Percentiles rank a stretch among this genome's conserved stretches.
Evolutionary conservation across 2,888 invertebrate genomes (phyloP).

Genomic region (Lasioglossum marginatum): DNA sequence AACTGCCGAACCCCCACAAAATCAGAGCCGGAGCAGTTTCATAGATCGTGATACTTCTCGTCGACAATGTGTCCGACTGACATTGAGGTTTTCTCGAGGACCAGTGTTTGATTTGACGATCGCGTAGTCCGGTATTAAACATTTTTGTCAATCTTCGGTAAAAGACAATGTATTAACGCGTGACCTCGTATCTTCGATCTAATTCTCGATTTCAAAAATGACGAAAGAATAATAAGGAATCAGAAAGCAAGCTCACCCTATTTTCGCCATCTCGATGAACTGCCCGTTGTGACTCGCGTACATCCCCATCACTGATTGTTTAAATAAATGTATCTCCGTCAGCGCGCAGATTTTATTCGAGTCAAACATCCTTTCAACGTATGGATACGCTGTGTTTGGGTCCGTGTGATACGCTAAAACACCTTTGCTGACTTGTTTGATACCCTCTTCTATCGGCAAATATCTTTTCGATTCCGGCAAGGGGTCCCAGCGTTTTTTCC

Average conservation of each 20-base stretch:
- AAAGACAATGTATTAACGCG: neutral
- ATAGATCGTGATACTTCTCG: constrained; percentile 77
- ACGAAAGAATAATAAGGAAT: neutral
- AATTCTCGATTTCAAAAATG: neutral
- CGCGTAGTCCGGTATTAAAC: constrained; percentile 74
- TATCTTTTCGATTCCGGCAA: constrained; percentile 73
- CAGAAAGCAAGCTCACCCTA: constrained; percentile 70
- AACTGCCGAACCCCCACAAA: constrained; percentile 69
- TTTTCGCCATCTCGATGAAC: constrained; percentile 76
- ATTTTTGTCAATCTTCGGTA: constrained; percentile 72
- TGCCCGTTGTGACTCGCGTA: constrained; percentile 75
- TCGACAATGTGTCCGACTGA: constrained; percentile 69
- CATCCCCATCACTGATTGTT: constrained; percentile 69
- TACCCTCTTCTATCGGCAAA: constrained; percentile 72
- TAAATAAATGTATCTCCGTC: constrained; percentile 78
- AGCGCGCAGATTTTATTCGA: constrained; percentile 78
- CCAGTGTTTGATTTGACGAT: constrained; percentile 77
- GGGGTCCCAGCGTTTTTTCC: constrained; percentile 76
- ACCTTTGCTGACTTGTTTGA: constrained; percentile 73
- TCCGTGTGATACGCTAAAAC: constrained; percentile 79
- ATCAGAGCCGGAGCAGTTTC: constrained; percentile 78
- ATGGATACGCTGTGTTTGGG: constrained; percentile 78
- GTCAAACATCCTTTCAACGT: constrained; percentile 75
- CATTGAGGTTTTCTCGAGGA: constrained; percentile 78
- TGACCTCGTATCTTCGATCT: neutral